Percentiles rank a stretch among this genome's conserved stretches.
These are phyloP conservation scores for Erannis defoliaria DNA, from an alignment of 2,888 invertebrate species.

Conservation along the genomic window DNA sequence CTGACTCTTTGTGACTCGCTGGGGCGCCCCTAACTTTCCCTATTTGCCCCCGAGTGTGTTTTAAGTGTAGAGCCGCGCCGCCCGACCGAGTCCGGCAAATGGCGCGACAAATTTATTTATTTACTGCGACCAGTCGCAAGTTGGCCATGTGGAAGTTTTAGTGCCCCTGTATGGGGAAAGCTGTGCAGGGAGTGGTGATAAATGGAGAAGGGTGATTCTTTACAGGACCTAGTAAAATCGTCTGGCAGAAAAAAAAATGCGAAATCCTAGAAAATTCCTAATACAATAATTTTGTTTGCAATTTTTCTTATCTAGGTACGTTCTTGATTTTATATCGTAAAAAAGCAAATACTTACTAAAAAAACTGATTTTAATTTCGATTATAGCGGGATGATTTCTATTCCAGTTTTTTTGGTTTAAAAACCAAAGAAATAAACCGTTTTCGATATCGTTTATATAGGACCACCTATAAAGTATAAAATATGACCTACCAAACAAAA, in stretches of 20 bases:
- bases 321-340: too few species aligned
- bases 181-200: conserved; percentile 11
- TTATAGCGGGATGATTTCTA: too few species aligned
- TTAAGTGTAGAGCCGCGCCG: conserved; percentile 56
- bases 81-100: conserved; percentile 58
- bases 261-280: background rate
- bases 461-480: too few species aligned
- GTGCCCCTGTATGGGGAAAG: conserved; percentile 19
- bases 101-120: conserved; percentile 69
- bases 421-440: too few species aligned
- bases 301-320: too few species aligned
- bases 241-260: background rate
- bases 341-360: too few species aligned
- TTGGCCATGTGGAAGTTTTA: conserved; percentile 23
- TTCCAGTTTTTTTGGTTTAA: too few species aligned
- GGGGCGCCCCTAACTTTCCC: conserved; percentile 54
- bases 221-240: background rate
- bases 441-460: too few species aligned
- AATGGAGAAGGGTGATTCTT: background rate
- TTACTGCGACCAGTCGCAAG: conserved; percentile 48
- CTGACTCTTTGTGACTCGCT: background rate
- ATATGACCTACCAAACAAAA: too few species aligned
- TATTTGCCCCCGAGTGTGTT: conserved; percentile 62
- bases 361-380: too few species aligned
- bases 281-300: too few species aligned